Evolutionary conservation across 2,888 invertebrate genomes (phyloP).

Genomic region (Drosophila tanythrix): DNA sequence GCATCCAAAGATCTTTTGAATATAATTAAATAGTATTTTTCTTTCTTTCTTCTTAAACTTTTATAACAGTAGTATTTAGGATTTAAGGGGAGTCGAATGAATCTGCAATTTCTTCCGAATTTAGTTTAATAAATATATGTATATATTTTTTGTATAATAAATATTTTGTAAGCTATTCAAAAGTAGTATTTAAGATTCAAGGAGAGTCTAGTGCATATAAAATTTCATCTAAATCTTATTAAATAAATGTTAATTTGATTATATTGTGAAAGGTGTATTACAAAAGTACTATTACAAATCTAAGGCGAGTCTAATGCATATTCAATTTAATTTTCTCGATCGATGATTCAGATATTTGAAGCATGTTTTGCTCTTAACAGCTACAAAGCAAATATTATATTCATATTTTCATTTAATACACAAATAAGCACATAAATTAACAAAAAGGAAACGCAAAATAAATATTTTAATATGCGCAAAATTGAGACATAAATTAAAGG

Average conservation of each 20-base stretch:
- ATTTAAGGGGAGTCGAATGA: not conserved
- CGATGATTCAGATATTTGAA: not conserved
- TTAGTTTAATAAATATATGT: not conserved
- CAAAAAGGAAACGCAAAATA: conserved; percentile 38
- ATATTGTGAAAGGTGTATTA: rapidly evolving
- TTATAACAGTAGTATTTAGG: not conserved
- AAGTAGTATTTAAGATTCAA: not conserved
- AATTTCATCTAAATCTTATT: not conserved
- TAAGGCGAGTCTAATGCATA: not conserved
- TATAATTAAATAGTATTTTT: not conserved
- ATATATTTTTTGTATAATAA: too few species aligned
- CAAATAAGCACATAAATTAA: conserved; percentile 6
- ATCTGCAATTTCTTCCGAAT: not conserved
- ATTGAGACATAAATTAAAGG: conserved; percentile 80
- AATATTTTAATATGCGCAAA: conserved; percentile 73
- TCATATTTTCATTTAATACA: not conserved
- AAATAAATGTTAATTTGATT: not conserved
- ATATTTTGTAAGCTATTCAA: not conserved
- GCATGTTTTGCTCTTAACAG: not conserved
- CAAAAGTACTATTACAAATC: not conserved
- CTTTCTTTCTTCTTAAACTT: not conserved
- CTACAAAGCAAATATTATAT: not conserved
- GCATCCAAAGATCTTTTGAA: not conserved
- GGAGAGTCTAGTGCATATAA: not conserved
- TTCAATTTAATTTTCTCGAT: not conserved